Evolutionary conservation across 2,113 vertebrate genomes (phyloP).

Genomic region (Thamnophis sirtalis): DNA sequence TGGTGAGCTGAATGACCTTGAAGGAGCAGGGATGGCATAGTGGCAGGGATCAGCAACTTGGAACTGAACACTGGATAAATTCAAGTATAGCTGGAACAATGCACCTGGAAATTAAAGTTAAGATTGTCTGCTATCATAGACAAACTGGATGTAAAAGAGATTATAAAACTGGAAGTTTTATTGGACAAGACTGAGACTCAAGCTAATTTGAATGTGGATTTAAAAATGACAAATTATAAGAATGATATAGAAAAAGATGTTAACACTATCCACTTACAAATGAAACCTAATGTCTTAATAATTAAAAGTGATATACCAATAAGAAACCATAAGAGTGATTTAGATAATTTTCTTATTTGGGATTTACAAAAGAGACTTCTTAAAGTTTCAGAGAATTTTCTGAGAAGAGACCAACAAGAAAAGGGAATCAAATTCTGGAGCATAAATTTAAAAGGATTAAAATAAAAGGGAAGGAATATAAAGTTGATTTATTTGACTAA

Average conservation of each 20-base stretch:
- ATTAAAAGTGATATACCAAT: background rate
- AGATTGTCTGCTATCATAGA: background rate
- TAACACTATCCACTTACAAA: background rate
- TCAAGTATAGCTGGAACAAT: background rate
- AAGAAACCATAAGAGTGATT: background rate
- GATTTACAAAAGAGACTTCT: background rate
- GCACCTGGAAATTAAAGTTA: background rate
- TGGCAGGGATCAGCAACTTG: background rate
- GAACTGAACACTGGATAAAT: background rate
- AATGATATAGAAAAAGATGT: background rate
- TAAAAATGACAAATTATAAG: background rate
- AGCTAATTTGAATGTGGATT: background rate
- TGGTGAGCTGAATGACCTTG: background rate
- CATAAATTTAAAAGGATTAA: background rate
- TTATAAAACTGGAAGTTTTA: background rate
- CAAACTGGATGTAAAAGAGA: background rate
- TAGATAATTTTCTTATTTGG: background rate
- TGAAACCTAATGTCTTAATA: background rate
- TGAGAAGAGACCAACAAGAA: background rate
- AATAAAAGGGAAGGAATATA: no score
- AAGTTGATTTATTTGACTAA: no score
- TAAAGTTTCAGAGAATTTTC: background rate
- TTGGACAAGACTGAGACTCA: background rate
- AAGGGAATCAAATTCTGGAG: background rate
- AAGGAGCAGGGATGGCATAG: background rate